A percentile compares a stretch with the other conserved stretches of the same genome.
Evolutionary conservation across 1,140 invertebrate genomes (phyloP).

Genomic region (Anadara kagoshimensis): DNA sequence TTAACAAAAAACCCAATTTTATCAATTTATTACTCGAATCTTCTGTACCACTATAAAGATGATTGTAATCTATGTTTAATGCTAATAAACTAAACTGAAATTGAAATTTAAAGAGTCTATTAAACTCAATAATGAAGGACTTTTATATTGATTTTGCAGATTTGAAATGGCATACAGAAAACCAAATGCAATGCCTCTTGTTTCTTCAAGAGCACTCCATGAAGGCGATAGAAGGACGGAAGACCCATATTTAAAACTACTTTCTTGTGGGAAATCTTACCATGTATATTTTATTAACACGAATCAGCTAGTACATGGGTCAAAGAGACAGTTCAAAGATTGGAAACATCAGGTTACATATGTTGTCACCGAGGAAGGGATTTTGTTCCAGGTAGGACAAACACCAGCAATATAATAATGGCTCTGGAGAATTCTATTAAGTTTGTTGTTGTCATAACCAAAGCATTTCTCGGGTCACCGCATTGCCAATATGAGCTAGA

Average conservation of each 20-base stretch:
- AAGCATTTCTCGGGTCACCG: conserved; percentile 6
- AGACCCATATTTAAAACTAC: neutral
- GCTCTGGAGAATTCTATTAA: conserved; percentile 11
- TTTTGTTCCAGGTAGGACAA: neutral
- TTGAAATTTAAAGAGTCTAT: too few relatives aligned
- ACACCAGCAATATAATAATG: conserved; percentile 1
- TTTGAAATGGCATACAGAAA: too few relatives aligned
- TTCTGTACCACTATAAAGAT: too few relatives aligned
- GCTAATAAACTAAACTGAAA: too few relatives aligned
- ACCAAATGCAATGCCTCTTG: too few relatives aligned
- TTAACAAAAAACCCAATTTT: too few relatives aligned
- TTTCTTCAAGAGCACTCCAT: too few relatives aligned
- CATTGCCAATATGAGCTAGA: conserved; percentile 17
- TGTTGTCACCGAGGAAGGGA: conserved; percentile 16
- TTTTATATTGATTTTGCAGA: too few relatives aligned
- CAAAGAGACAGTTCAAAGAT: neutral
- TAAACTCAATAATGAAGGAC: too few relatives aligned
- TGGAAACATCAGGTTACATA: conserved; percentile 6
- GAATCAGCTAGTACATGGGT: neutral
- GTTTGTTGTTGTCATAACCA: conserved; percentile 9
- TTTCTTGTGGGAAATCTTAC: conserved; percentile 11
- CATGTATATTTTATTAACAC: conserved; percentile 15
- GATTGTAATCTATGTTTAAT: too few relatives aligned
- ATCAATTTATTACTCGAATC: too few relatives aligned
- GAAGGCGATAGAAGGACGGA: too few relatives aligned